Evolutionary conservation across 2,888 invertebrate species (phyloP), one percentile per base, ranked within the genome.

Genomic region (Scrobipalpa atriplicella): DNA sequence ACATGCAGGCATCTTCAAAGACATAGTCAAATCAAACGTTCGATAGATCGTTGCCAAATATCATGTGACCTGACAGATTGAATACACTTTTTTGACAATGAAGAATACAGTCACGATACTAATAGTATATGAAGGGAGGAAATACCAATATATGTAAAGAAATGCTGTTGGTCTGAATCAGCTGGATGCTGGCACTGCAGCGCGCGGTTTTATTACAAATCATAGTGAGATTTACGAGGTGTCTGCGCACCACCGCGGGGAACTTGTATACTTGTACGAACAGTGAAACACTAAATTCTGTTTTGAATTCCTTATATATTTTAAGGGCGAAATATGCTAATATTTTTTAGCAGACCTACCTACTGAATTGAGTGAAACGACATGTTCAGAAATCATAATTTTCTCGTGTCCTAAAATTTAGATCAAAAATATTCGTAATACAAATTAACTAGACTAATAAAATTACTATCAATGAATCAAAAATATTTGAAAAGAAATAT

Each of bases 151-250:
- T 52, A 52, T 52, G 18, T 16, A 18, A 68, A 68, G 61, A 43
- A 60, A 51, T 51, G 41, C 29, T 11, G n/a, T n/a, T n/a, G n/a
- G 63, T 63, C 36, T 11, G 52, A 52, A 63, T 64, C 69, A 63
- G 70, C 71, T 67, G 72, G 74, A 71, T 69, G 72, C 77, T 73
- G 69, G 73, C 69, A 69, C 68, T 72, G 75, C 78, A 75, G 76
- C 78, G 67, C 71, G 68, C 58, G 69, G 68, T 67, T 69, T 83
- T 80, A 81, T 81, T 82, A 80, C 80, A 82, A 84, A 81, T 83
- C 80, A 80, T 81, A 80, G 69, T 11, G 69, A 75, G 78, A 84
- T 85, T 84, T 83, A 85, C 79, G 77, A 78, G 72, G 80, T 75
- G 78, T 77, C 77, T 78, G 81, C 79, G 76, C 70, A 71, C 74